Evolutionary conservation across 2,888 invertebrate species (phyloP).

Genomic region (Heliconius ethilla): DNA sequence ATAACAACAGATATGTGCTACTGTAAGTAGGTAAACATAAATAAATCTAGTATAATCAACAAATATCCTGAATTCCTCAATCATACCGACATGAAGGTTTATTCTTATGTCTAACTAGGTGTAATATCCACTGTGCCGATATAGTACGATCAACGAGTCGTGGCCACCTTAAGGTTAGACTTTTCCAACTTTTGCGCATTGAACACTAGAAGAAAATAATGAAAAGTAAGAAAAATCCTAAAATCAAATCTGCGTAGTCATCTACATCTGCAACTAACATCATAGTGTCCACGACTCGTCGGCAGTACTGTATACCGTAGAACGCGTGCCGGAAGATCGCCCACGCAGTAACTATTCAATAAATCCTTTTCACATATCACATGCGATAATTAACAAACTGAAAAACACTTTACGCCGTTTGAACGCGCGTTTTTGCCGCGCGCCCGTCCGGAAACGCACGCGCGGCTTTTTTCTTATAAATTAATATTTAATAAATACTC

Average conservation of each 20-base stretch:
- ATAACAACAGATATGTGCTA: no score
- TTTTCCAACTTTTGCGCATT: neutral
- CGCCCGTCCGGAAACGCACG: conserved; percentile 53
- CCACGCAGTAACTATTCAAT: conserved; percentile 45
- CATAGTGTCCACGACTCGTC: neutral
- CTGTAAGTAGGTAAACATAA: no score
- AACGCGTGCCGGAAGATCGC: conserved; percentile 44
- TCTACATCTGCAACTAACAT: no score
- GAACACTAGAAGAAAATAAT: neutral
- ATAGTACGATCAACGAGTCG: neutral
- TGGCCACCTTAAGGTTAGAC: neutral
- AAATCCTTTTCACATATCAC: conserved; percentile 46
- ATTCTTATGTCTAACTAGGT: neutral
- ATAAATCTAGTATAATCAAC: no score
- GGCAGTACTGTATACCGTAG: neutral
- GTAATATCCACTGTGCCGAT: neutral
- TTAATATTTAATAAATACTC: conserved; percentile 49
- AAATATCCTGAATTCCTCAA: no score
- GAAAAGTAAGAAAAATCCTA: neutral
- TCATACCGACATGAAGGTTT: neutral
- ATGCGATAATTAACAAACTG: conserved; percentile 52
- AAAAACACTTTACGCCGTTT: conserved; percentile 55
- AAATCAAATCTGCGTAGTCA: no score
- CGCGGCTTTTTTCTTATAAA: conserved; percentile 56
- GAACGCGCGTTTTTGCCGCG: conserved; percentile 53